Conservation (phyloP, 64 coral and sea anemone genomes). For the Cladopsammia gracilis region DNA sequence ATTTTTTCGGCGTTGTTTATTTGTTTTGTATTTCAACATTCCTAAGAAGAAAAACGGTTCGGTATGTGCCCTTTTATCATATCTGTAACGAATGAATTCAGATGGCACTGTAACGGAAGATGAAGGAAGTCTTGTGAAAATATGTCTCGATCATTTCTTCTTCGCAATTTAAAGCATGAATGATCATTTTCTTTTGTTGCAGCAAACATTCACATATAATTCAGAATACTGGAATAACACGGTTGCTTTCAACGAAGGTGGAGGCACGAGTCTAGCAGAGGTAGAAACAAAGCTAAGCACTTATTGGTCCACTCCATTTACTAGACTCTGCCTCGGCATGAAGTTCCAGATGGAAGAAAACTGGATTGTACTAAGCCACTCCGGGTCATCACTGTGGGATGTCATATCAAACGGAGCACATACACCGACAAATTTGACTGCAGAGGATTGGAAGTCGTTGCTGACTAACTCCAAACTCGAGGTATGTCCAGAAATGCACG, state of each 20-base stretch:
- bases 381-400: not conserved
- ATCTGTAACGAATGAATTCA: too few species aligned
- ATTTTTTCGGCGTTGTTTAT: too few species aligned
- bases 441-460: conserved; percentile 48
- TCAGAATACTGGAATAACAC: conserved; percentile 49
- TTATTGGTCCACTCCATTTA: conserved; percentile 62
- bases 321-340: conserved; percentile 69
- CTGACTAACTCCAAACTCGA: conserved; percentile 22
- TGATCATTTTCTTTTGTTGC: not conserved
- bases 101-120: too few species aligned
- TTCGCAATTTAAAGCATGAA: not conserved
- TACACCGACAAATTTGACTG: not conserved
- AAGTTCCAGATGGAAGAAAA: not conserved
- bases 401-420: conserved; percentile 11
- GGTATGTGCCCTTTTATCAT: too few species aligned
- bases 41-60: too few species aligned
- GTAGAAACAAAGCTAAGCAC: conserved; percentile 62
- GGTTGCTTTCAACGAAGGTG: not conserved
- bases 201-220: conserved; percentile 68
- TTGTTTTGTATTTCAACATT: too few species aligned
- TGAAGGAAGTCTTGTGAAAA: too few species aligned
- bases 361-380: conserved; percentile 45
- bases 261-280: conserved; percentile 2
- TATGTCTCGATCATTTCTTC: too few species aligned
- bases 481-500: not conserved